Percentiles rank a stretch among this genome's conserved stretches.
phyloP scores from a whole-genome alignment of 92 coral and sea anemone species.

The Ricordea florida region DNA sequence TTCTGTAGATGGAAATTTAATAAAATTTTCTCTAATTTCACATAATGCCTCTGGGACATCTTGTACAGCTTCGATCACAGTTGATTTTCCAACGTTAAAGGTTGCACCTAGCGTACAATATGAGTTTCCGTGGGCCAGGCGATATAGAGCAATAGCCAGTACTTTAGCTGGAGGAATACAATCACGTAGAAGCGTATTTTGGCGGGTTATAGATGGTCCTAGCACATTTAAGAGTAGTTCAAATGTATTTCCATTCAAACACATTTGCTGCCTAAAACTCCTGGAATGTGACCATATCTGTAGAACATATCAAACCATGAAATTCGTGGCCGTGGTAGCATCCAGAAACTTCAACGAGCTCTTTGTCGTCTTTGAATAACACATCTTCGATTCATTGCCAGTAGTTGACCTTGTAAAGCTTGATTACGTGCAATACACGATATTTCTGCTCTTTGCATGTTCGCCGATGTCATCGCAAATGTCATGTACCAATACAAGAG shows the following conservation, averaged over 20 bases:
- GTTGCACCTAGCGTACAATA: not conserved
- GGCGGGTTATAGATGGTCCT: not conserved
- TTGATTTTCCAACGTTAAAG: not conserved
- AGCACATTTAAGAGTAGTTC: constrained; percentile 8
- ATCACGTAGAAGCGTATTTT: constrained; percentile 4
- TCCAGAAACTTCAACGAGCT: no score
- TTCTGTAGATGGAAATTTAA: not conserved
- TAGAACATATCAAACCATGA: no score
- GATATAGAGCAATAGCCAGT: constrained; percentile 3
- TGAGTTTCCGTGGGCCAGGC: constrained; percentile 7
- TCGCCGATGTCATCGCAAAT: no score
- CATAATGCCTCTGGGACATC: constrained; percentile 10
- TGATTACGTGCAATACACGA: no score
- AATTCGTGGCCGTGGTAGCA: no score
- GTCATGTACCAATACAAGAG: no score
- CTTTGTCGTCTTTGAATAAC: no score
- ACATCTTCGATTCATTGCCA: no score
- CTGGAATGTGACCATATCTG: no score
- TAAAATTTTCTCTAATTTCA: not conserved
- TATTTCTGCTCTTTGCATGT: no score
- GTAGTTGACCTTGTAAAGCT: no score
- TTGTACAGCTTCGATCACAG: not conserved
- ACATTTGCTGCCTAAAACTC: no score
- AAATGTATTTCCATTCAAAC: constrained; percentile 12
- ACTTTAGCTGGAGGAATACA: constrained; percentile 13